Evolutionary conservation across 2,888 invertebrate genomes (phyloP).

Genomic region (Tenthredo livida): DNA sequence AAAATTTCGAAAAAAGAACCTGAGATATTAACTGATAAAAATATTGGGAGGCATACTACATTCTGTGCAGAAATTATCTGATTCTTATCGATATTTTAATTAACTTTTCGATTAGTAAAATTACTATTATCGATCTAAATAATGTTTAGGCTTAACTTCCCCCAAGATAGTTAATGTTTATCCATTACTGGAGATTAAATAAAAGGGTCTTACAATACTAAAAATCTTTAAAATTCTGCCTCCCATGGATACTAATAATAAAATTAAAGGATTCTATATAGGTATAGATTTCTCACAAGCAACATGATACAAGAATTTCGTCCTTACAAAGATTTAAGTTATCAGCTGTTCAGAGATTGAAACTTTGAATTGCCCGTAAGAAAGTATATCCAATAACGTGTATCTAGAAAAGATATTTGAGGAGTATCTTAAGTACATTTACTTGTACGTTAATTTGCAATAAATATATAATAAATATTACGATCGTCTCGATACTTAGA

Average conservation of each 20-base stretch:
- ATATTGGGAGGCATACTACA: conserved; percentile 49
- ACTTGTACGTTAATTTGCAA: conserved; percentile 46
- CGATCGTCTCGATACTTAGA: conserved; percentile 58
- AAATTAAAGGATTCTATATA: conserved; percentile 27
- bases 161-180: conserved; percentile 58
- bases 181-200: conserved; percentile 45
- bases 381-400: conserved; percentile 30
- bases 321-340: not conserved
- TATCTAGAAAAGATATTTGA: conserved; percentile 33
- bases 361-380: conserved; percentile 32
- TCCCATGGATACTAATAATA: conserved; percentile 25
- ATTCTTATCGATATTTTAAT: not conserved
- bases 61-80: not conserved
- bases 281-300: conserved; percentile 41
- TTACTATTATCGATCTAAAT: conserved; percentile 14
- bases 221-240: conserved; percentile 31
- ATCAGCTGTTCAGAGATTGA: conserved; percentile 13
- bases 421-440: conserved; percentile 14
- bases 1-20: conserved; percentile 59
- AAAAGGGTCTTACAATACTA: conserved; percentile 12
- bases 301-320: conserved; percentile 30
- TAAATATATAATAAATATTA: conserved; percentile 56
- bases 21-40: conserved; percentile 66
- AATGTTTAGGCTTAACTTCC: conserved; percentile 62
- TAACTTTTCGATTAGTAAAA: not conserved